phyloP scores from a whole-genome alignment of 2,113 vertebrate genomes.

The Crotophaga sulcirostris region DNA sequence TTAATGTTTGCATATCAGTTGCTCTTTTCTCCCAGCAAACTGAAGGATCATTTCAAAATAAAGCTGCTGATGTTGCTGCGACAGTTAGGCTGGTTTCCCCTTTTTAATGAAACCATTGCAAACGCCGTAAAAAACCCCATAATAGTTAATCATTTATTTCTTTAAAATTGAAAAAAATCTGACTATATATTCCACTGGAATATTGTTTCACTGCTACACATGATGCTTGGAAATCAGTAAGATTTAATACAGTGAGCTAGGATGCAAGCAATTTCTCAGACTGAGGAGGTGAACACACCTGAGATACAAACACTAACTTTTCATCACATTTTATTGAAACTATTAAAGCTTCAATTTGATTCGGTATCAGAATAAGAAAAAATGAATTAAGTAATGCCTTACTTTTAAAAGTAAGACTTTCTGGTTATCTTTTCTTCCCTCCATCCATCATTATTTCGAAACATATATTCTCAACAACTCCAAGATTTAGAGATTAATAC shows the following conservation, averaged over 20 bases:
- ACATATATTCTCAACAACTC: neutral
- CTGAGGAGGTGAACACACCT: neutral
- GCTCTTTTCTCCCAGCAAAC: neutral
- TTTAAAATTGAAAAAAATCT: neutral
- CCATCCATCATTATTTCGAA: neutral
- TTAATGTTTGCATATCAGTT: neutral
- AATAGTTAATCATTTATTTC: neutral
- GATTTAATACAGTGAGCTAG: neutral
- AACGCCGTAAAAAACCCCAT: neutral
- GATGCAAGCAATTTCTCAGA: neutral
- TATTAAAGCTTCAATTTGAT: neutral
- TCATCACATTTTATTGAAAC: neutral
- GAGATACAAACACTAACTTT: neutral
- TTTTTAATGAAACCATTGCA: neutral
- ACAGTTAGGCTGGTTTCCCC: neutral
- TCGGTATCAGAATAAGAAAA: neutral
- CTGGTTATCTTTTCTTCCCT: neutral
- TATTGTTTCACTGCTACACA: neutral
- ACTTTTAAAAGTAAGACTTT: neutral
- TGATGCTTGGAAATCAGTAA: neutral
- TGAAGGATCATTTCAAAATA: neutral
- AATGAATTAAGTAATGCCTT: neutral
- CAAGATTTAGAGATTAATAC: neutral
- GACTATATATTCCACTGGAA: neutral
- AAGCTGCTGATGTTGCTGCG: neutral